phyloP scores from a whole-genome alignment of 2,113 vertebrate genomes.

The Neopipo cinnamomea region DNA sequence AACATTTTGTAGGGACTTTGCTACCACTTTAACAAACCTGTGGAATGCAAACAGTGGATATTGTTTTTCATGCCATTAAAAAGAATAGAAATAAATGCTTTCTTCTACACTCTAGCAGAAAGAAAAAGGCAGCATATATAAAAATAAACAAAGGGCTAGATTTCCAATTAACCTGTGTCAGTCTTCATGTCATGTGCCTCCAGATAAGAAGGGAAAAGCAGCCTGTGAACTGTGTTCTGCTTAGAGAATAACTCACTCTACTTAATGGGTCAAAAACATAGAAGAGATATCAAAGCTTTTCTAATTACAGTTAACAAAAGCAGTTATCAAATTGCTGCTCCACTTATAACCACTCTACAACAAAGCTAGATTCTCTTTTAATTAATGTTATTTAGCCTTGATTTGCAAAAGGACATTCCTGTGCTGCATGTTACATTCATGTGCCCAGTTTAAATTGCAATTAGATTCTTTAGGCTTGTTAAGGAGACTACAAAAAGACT shows the following conservation, averaged over 20 bases:
- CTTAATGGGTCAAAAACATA: neutral
- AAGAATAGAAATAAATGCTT: neutral
- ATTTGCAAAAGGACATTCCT: neutral
- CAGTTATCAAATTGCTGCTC: neutral
- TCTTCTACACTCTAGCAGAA: neutral
- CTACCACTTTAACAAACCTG: neutral
- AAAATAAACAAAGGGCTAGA: neutral
- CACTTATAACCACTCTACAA: neutral
- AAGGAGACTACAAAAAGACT: neutral
- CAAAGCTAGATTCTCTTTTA: neutral
- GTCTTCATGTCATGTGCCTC: neutral
- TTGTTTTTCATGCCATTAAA: neutral
- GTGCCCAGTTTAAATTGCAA: neutral
- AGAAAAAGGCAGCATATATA: neutral
- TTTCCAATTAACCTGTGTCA: neutral
- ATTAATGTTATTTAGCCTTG: neutral
- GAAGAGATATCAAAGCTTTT: neutral
- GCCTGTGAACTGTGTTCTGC: neutral
- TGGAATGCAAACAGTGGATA: neutral
- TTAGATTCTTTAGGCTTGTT: neutral
- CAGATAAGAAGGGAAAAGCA: neutral
- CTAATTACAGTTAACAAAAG: neutral
- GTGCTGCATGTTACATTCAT: neutral
- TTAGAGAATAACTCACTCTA: neutral
- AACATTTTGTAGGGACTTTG: neutral